A percentile compares a stretch with the other conserved stretches of the same genome.
Conservation (phyloP, 2,113 vertebrate genomes). For the Seriola aureovittata region DNA sequence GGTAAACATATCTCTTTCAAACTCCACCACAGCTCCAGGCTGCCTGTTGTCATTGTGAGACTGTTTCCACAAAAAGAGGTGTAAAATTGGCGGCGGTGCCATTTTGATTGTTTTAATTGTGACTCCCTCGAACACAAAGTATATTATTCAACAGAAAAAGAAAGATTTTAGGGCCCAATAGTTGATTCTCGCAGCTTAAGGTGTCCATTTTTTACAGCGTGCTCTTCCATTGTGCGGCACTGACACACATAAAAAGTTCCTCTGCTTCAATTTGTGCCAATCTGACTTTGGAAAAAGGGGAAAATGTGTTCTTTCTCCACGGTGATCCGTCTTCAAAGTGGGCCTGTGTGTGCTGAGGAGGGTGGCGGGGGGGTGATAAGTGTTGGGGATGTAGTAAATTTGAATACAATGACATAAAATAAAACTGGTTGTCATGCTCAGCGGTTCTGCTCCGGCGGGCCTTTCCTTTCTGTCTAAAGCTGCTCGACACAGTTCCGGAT, state of each 20-base stretch:
- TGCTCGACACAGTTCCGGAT: conserved; percentile 81
- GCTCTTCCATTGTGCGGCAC: conserved; percentile 34
- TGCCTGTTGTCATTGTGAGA: no score
- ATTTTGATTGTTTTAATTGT: neutral
- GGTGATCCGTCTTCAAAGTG: conserved; percentile 76
- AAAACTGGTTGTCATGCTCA: conserved; percentile 78
- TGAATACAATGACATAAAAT: conserved; percentile 82
- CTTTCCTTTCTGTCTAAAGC: conserved; percentile 77
- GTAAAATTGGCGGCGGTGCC: neutral
- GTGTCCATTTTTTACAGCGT: conserved; percentile 55
- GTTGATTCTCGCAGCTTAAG: neutral
- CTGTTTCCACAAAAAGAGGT: neutral
- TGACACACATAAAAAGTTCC: conserved; percentile 59
- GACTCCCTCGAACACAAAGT: neutral
- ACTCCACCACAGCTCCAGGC: no score
- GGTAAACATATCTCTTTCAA: no score
- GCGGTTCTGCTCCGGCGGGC: conserved; percentile 75
- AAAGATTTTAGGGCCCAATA: neutral
- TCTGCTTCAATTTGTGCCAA: conserved; percentile 69
- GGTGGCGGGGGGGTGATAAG: conserved; percentile 66
- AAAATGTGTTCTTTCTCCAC: conserved; percentile 66
- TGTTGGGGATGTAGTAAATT: conserved; percentile 75
- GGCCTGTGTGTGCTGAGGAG: conserved; percentile 41
- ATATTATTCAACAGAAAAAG: neutral
- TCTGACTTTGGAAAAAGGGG: conserved; percentile 67